phyloP scores from a whole-genome alignment of 2,797 vertebrate genomes.

The Argyrosomus regius region DNA sequence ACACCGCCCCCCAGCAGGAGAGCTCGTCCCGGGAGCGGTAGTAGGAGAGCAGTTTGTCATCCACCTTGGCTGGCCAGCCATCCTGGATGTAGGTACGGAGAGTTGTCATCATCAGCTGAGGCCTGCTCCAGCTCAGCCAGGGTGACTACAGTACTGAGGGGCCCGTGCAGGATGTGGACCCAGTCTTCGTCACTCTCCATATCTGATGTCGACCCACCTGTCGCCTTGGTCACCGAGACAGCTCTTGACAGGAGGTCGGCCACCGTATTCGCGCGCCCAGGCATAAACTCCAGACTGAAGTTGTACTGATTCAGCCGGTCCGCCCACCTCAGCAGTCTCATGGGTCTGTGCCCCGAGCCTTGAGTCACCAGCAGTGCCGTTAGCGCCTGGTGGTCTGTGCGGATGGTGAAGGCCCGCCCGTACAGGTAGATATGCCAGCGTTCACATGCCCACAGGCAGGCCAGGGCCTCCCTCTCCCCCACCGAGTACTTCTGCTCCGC shows the following conservation, averaged over 20 bases:
- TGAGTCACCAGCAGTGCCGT: neutral
- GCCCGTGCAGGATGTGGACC: neutral
- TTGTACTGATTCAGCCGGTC: conserved; percentile 11
- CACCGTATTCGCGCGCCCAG: neutral
- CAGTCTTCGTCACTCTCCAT: neutral
- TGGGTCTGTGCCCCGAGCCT: conserved; percentile 3
- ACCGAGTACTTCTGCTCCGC: neutral
- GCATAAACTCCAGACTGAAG: neutral
- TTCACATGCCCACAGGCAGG: neutral
- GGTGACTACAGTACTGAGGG: neutral
- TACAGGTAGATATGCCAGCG: neutral
- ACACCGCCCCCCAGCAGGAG: conserved; percentile 7
- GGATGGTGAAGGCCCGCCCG: neutral
- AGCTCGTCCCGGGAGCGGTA: neutral
- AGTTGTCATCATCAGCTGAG: neutral
- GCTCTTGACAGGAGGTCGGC: neutral
- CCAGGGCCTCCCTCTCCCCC: conserved; percentile 1
- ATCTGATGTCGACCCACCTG: neutral
- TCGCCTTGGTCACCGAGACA: neutral
- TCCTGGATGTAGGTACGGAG: neutral
- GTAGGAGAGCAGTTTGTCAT: neutral
- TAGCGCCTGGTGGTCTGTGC: neutral
- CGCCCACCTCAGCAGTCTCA: neutral
- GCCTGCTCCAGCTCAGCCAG: neutral
- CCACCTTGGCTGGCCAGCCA: neutral